phyloP scores from a whole-genome alignment of 1,140 invertebrate species.

The Muscidifurax raptorellus region DNA sequence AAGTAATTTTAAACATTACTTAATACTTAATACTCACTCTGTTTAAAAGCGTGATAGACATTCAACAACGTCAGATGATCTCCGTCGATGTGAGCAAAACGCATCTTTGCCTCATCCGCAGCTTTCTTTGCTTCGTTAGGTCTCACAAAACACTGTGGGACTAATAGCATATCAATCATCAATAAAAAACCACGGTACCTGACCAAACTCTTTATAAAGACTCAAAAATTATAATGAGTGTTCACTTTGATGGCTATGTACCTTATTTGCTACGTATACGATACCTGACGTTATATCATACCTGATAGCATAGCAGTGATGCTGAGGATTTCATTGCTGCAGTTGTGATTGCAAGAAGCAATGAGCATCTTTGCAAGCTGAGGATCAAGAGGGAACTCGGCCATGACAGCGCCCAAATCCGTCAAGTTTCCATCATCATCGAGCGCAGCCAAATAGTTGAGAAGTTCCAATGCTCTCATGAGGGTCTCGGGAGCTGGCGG shows the following conservation, averaged over 20 bases:
- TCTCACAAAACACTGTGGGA: conserved; percentile 99
- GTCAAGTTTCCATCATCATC: conserved; percentile 98
- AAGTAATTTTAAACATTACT: not conserved
- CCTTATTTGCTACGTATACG: not conserved
- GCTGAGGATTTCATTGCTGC: conserved; percentile 99
- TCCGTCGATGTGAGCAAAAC: conserved; percentile 99
- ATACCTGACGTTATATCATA: conserved; percentile 71
- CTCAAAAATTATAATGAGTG: not conserved
- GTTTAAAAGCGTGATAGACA: conserved; percentile 99
- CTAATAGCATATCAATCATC: conserved; percentile 80
- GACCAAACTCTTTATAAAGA: conserved; percentile 51
- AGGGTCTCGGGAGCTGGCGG: conserved; percentile 99
- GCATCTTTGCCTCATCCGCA: conserved; percentile 99
- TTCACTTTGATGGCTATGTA: not conserved
- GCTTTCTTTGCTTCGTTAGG: conserved; percentile 99
- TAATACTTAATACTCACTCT: conserved; percentile 84
- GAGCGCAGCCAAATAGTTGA: conserved; percentile 97
- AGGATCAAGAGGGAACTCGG: conserved; percentile 99
- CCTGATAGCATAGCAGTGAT: conserved; percentile 99
- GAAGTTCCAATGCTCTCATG: conserved; percentile 98
- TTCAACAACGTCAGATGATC: conserved; percentile 97
- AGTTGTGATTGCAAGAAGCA: conserved; percentile 96
- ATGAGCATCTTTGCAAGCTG: conserved; percentile 99
- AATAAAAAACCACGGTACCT: conserved; percentile 70
- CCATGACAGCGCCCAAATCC: conserved; percentile 98